Percentiles rank a stretch among this genome's conserved stretches.
These are phyloP conservation scores for Coryphaenoides rupestris DNA, from an alignment of 2,113 vertebrate species.

Conservation along the genomic window DNA sequence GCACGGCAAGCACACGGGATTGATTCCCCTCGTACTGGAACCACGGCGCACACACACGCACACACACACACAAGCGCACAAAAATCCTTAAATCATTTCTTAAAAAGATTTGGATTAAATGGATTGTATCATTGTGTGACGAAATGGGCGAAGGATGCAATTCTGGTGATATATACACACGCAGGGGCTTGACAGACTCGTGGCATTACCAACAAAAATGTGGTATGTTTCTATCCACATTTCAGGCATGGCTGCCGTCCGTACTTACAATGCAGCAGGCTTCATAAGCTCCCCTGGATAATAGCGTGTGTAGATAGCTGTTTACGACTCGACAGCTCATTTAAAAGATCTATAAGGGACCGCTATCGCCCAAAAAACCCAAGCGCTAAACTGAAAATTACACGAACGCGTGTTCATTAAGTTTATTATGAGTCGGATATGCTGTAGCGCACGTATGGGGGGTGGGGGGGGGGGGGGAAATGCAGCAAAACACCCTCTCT, in stretches of 20 bases:
- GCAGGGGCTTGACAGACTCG: conserved; percentile 53
- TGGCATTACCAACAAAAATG: conserved; percentile 52
- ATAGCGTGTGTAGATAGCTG: conserved; percentile 13
- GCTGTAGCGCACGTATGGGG: conserved; percentile 17
- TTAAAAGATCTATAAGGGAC: neutral
- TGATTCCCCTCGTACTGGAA: conserved; percentile 60
- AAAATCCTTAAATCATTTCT: conserved; percentile 75
- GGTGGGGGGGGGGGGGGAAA: too few relatives aligned
- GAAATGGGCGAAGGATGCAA: conserved; percentile 62
- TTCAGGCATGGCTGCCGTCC: conserved; percentile 53
- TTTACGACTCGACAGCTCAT: conserved; percentile 18
- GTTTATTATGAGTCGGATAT: conserved; percentile 28
- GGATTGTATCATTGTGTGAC: conserved; percentile 77
- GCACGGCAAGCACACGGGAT: conserved; percentile 50
- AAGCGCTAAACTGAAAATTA: conserved; percentile 15
- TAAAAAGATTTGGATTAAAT: conserved; percentile 76
- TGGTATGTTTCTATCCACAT: conserved; percentile 65
- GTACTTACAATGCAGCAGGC: conserved; percentile 25
- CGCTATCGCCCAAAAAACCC: neutral
- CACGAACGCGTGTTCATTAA: conserved; percentile 27
- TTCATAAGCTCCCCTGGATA: conserved; percentile 15
- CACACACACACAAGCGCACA: too few relatives aligned
- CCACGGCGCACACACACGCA: too few relatives aligned
- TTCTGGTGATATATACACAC: conserved; percentile 66
- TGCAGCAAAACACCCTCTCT: too few relatives aligned